Evolutionary conservation across 2,888 invertebrate genomes (phyloP).

Genomic region (Pelosia muscerda): DNA sequence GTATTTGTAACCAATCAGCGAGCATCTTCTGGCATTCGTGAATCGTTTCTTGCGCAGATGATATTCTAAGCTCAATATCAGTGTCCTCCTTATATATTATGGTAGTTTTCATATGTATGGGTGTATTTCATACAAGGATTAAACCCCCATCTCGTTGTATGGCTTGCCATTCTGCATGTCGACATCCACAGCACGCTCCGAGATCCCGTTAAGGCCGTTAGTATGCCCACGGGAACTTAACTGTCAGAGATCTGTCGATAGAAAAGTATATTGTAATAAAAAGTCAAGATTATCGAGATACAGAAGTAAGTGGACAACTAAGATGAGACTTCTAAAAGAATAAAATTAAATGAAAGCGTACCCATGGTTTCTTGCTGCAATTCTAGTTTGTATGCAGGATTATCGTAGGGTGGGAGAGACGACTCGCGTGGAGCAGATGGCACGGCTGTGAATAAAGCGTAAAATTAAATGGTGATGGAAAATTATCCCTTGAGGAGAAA

Average conservation of each 20-base stretch:
- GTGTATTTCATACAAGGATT: constrained; percentile 9
- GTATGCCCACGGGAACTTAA: constrained; percentile 83
- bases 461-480: neutral
- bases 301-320: neutral
- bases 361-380: constrained; percentile 97
- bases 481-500: too few relatives aligned
- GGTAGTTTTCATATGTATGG: constrained; percentile 5
- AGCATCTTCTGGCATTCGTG: neutral
- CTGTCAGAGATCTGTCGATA: constrained; percentile 81
- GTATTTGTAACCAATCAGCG: neutral
- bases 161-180: constrained; percentile 69
- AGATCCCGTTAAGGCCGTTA: constrained; percentile 82
- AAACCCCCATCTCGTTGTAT: constrained; percentile 81
- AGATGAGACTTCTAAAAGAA: neutral
- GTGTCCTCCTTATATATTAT: constrained; percentile 8
- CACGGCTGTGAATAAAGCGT: constrained; percentile 87
- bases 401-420: constrained; percentile 93
- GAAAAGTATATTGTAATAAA: neutral
- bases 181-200: constrained; percentile 72
- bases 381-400: constrained; percentile 97
- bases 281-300: neutral
- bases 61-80: neutral
- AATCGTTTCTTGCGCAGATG: neutral
- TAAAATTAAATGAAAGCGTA: constrained; percentile 68
- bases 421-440: constrained; percentile 93